Evolutionary conservation across 2,113 vertebrate genomes (phyloP).

Genomic region (Labeo rohita): DNA sequence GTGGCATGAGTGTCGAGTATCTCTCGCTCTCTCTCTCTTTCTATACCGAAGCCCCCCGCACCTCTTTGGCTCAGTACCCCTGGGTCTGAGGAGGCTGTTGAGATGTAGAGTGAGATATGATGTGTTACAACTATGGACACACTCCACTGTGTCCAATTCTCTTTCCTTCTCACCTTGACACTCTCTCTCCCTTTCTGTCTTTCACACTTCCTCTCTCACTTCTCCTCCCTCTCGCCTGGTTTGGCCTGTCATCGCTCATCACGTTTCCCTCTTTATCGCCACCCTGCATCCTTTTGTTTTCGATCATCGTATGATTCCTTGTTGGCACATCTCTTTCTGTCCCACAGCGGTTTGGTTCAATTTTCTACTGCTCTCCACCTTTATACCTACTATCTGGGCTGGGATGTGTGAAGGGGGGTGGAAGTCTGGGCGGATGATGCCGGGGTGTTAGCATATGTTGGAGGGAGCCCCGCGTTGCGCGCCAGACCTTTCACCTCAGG

Average conservation of each 20-base stretch:
- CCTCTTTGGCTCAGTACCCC: slow-evolving; percentile 9
- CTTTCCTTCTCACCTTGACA: slow-evolving; percentile 38
- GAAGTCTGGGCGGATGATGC: slow-evolving; percentile 51
- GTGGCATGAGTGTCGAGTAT: background rate
- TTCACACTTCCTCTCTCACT: slow-evolving; percentile 39
- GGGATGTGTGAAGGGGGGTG: slow-evolving; percentile 37
- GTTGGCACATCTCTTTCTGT: slow-evolving; percentile 5
- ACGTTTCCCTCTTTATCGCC: slow-evolving; percentile 10
- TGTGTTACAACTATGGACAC: slow-evolving; percentile 44
- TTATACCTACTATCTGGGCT: background rate
- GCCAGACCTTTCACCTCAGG: slow-evolving; percentile 66
- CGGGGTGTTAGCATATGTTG: slow-evolving; percentile 44
- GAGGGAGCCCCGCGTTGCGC: slow-evolving; percentile 59
- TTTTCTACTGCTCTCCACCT: background rate
- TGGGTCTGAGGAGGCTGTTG: slow-evolving; percentile 19
- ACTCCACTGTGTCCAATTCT: slow-evolving; percentile 42
- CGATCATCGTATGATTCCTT: slow-evolving; percentile 10
- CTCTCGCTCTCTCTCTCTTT: slow-evolving; percentile 24
- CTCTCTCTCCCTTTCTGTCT: slow-evolving; percentile 19
- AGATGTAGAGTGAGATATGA: slow-evolving; percentile 36
- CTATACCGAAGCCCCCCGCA: background rate
- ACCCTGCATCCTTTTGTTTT: background rate
- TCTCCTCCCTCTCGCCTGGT: slow-evolving; percentile 24
- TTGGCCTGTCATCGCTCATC: slow-evolving; percentile 41
- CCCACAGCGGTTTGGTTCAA: background rate